Base-by-base conservation (phyloP, 2,888 invertebrate species). In the Oscheius sp. region DNA sequence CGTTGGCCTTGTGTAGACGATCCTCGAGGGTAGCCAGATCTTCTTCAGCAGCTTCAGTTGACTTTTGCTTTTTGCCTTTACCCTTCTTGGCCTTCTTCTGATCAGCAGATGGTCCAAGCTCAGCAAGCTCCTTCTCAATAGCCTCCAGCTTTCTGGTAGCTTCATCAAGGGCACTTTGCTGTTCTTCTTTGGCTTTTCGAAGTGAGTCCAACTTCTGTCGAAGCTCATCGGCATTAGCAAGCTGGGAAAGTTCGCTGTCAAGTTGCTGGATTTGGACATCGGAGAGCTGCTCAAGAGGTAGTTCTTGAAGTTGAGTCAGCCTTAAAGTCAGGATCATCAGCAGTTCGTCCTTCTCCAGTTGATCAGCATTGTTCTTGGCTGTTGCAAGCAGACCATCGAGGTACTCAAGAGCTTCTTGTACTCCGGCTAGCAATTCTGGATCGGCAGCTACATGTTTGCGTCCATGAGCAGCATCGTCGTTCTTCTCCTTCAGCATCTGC, bases 261-360 rank as follows among this genome's bases (percentile, higher is more conserved):
- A 65, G 13, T 63, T 65, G 55, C 50, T 59, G 65, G 32, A 76
- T n/a, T 5, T 48, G 50, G 13, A 55, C 62, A 11, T 68, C 32
- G 13, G 37, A 53, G 29, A 75, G 32, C 47, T 65, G 53, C n/a
- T 71, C 70, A 58, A 79, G 58, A 60, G 79, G 78, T 9, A 74
- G 47, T 53, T 73, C 70, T 42, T 81, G 75, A 42, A 79, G 73
- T 57, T 79, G 79, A 21, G 71, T 74, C 63, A 81, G 75, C 62
- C 73, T 78, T 63, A 76, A 48, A 57, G 66, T 77, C 58, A 77
- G 74, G 13, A 66, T 37, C 50, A 78, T 70, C 60, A 75, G 60
- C 55, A 78, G 76, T 37, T 74, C 75, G 35, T 80, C 71, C 73
- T 77, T 47, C 73, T 60, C 21, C 32, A 21, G 42, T 42, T 42